Conservation (phyloP, 2,113 vertebrate species). For the Puntigrus tetrazona region DNA sequence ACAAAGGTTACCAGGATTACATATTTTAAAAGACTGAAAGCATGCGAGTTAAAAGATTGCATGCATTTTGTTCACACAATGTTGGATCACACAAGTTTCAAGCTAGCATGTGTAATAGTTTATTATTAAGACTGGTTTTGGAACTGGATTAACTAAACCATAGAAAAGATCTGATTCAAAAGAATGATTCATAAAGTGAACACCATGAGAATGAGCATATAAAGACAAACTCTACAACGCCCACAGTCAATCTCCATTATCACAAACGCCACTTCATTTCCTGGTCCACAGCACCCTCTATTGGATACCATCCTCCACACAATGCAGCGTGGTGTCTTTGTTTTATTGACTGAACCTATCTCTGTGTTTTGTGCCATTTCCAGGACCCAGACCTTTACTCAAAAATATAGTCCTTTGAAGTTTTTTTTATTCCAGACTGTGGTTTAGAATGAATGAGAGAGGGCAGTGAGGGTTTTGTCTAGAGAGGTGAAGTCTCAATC, state of each 20-base stretch:
- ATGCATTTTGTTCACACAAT: neutral
- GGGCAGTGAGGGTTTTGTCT: neutral
- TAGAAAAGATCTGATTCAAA: neutral
- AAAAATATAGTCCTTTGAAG: conserved; percentile 25
- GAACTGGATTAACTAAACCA: neutral
- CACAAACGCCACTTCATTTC: conserved; percentile 19
- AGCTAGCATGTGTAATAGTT: neutral
- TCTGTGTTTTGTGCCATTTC: conserved; percentile 23
- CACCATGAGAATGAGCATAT: neutral
- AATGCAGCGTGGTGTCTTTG: neutral
- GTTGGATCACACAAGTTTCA: neutral
- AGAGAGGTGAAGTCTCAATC: neutral
- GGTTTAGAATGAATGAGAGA: neutral
- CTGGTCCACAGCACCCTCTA: conserved; percentile 55
- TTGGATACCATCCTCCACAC: conserved; percentile 11
- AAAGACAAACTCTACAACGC: neutral
- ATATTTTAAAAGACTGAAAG: neutral
- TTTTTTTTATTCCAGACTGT: neutral
- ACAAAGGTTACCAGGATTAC: neutral
- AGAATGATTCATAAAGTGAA: neutral
- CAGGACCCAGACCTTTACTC: neutral
- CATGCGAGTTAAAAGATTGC: neutral
- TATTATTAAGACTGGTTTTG: too few relatives aligned
- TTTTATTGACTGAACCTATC: conserved; percentile 10
- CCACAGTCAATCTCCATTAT: neutral